Percentiles rank a stretch among this genome's conserved stretches.
Evolutionary conservation across 2,113 vertebrate species (phyloP).

Genomic region (Pseudois nayaur): DNA sequence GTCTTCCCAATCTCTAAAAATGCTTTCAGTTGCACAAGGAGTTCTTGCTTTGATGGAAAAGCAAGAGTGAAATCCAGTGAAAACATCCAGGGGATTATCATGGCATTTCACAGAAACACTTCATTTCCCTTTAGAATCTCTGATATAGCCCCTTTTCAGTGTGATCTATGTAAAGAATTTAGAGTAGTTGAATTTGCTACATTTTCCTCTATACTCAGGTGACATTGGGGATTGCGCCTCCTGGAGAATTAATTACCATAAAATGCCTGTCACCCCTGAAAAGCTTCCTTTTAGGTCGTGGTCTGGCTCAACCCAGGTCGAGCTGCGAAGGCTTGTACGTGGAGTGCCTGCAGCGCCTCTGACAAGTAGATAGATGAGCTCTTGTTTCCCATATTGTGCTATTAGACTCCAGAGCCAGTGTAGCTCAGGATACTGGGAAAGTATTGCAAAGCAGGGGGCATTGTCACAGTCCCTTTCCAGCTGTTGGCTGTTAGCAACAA

Average conservation of each 20-base stretch:
- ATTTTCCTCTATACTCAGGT: slow-evolving; percentile 43
- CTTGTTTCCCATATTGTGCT: slow-evolving; percentile 57
- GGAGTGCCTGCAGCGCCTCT: slow-evolving; percentile 49
- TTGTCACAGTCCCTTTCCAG: slow-evolving; percentile 66
- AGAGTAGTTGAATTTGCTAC: slow-evolving; percentile 21
- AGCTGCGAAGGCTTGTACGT: slow-evolving; percentile 41
- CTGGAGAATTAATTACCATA: slow-evolving; percentile 70
- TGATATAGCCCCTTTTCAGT: background rate
- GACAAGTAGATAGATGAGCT: slow-evolving; percentile 70
- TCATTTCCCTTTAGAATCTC: background rate
- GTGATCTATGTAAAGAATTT: background rate
- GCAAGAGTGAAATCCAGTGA: background rate
- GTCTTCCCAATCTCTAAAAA: background rate
- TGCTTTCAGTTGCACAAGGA: background rate
- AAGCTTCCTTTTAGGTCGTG: slow-evolving; percentile 63
- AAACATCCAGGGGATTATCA: background rate
- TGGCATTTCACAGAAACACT: background rate
- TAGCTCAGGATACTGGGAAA: slow-evolving; percentile 40
- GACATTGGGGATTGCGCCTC: slow-evolving; percentile 59
- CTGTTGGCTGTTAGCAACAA: slow-evolving; percentile 66
- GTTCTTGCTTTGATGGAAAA: slow-evolving; percentile 1
- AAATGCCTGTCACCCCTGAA: slow-evolving; percentile 59
- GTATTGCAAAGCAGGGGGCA: slow-evolving; percentile 40
- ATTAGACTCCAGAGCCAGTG: slow-evolving; percentile 15
- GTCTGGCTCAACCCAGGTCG: slow-evolving; percentile 48